phyloP scores from a whole-genome alignment of 1,140 invertebrate genomes.

The Eumaeus atala region DNA sequence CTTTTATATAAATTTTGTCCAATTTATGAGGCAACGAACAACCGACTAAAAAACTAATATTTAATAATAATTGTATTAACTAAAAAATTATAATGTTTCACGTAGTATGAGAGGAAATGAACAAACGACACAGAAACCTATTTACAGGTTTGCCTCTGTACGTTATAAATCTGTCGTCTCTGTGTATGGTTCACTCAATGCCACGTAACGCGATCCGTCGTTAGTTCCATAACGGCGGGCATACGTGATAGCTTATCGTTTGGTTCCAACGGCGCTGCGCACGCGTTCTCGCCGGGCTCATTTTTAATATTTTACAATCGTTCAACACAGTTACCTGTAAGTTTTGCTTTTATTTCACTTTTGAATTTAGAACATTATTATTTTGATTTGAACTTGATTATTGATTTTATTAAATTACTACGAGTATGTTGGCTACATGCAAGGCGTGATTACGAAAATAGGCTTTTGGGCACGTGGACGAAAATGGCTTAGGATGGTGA shows the following conservation, averaged over 20 bases:
- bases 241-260: slow-evolving; percentile 29
- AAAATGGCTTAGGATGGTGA: not conserved
- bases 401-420: too few species aligned
- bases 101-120: too few species aligned
- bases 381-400: too few species aligned
- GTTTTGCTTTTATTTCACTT: not conserved
- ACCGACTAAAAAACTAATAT: not conserved
- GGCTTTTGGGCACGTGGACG: not conserved
- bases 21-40: too few species aligned
- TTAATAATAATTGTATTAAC: too few species aligned
- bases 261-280: slow-evolving; percentile 22
- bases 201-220: slow-evolving; percentile 27
- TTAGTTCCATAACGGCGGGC: slow-evolving; percentile 26
- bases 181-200: slow-evolving; percentile 19
- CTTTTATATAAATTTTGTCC: too few species aligned
- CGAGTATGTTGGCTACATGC: too few species aligned
- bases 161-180: slow-evolving; percentile 12
- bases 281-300: slow-evolving; percentile 17
- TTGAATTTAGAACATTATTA: not conserved
- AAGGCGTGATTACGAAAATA: not conserved
- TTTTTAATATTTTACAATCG: slow-evolving; percentile 20
- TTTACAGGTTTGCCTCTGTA: too few species aligned
- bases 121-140: too few species aligned
- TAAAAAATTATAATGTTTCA: not conserved
- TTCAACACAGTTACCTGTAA: not conserved